Percentiles rank a stretch among this genome's conserved stretches.
Conservation (phyloP, 2,797 vertebrate genomes). For the Ptychadena robeensis region DNA sequence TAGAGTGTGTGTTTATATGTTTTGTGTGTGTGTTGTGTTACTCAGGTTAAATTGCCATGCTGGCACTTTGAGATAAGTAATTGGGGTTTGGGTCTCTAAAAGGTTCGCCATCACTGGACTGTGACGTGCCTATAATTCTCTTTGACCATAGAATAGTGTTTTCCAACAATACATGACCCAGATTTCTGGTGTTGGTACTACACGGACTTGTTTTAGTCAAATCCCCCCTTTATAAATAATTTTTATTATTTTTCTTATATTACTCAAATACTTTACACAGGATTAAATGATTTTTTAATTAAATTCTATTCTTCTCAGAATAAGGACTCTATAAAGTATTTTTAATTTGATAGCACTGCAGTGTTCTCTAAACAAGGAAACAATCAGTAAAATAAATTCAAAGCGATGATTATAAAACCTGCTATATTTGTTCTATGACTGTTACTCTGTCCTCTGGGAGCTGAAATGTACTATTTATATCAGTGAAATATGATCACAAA, state of each 20-base stretch:
- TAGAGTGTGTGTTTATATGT: too few relatives aligned
- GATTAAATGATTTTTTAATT: constrained; percentile 44
- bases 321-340: constrained; percentile 37
- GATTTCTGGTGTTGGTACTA: neutral
- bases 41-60: too few relatives aligned
- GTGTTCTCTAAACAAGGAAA: constrained; percentile 24
- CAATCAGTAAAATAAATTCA: constrained; percentile 52
- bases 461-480: constrained; percentile 18
- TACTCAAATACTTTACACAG: constrained; percentile 28
- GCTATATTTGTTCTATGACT: constrained; percentile 25
- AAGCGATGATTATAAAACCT: constrained; percentile 39
- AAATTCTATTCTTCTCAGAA: constrained; percentile 27
- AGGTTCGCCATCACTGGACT: too few relatives aligned
- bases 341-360: constrained; percentile 43
- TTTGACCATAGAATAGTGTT: neutral
- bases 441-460: neutral
- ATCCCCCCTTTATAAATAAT: constrained; percentile 27
- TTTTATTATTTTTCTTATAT: constrained; percentile 31
- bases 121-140: too few relatives aligned
- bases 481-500: constrained; percentile 8
- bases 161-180: too few relatives aligned
- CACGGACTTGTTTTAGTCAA: constrained; percentile 12
- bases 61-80: too few relatives aligned
- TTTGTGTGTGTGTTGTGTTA: too few relatives aligned
- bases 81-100: too few relatives aligned